Evolutionary conservation across 2,797 vertebrate genomes (phyloP), one percentile per base, ranked within the genome.

Genomic region (Taeniopygia guttata): DNA sequence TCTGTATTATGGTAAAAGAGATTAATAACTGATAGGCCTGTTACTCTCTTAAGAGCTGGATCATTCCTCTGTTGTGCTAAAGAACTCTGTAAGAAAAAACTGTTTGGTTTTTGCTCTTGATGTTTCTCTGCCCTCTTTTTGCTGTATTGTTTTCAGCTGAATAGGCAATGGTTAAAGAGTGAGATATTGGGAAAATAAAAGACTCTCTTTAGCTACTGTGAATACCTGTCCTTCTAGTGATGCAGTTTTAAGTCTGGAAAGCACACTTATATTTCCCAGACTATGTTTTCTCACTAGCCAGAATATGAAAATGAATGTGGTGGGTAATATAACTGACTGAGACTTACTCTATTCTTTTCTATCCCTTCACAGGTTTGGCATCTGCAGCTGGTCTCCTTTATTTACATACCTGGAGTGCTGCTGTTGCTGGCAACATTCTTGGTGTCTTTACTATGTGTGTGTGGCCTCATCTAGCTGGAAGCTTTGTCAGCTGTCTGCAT

Each of bases 401-500:
- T 84, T 96, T 98, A 60, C 94, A 27, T 36, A 96, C 96, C 2
- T 97, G 97, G 97, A 92, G 95, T 19, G 97, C 97, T 5, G 97
- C 97, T 38, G 14, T 96, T 42, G 97, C 97, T 15, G 98, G 98
- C 69, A 96, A 80, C 6, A 14, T 97, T 17, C 96, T 98, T 9
- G 97, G 96, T 8, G 2, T 97, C 91, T 98, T 97, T 74, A 97
- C 95, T 0, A 97, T 96, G 11, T 97, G 96, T 16, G 11, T 95
- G 73, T 98, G 97, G 97, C 98, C 97, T 66, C 97, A 85, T 4
- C 85, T 97, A 60, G 78, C 95, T 21, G 96, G 94, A 48, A 58
- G 3, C 16, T 94, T 98, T 7, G 36, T 97, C 17, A 96, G 83
- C 82, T 97, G 94, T 48, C 54, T 67, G 13, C 77, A 87, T 59